Base-by-base conservation (phyloP, 1,140 invertebrate species). In the Drosophila arizonae region DNA sequence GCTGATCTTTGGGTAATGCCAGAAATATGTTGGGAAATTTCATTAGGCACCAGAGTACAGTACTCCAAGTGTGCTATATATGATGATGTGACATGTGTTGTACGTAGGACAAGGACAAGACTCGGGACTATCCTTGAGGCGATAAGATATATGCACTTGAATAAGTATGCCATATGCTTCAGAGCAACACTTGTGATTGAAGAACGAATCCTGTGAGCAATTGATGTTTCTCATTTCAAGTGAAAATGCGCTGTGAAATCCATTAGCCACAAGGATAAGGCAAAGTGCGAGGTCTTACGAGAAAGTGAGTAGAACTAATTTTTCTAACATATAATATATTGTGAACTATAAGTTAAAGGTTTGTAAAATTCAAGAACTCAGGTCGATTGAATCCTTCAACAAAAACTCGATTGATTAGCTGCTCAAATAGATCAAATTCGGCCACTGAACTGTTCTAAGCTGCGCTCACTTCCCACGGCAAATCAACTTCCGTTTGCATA, bases 11-110 rank as follows among this genome's bases (percentile, higher is more conserved):
- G 30, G 67, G 67, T 41, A 75, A 64, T 64, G 60, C 72, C 62
- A 28, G 57, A 43, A 66, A 56, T 66, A 45, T 66, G 66, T 55
- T 71, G 74, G 66, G 72, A 13, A 77, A 75, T 71, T 77, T 52
- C 66, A 66, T 75, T 66, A 51, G 56, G 0, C 46, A 13, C 5
- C 24, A 52, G 48, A 30, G 57, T 72, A 72, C 58, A 71, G 69
- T 72, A 61, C 58, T 21, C 54, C 43, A 24, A 56, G 17, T 43
- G 17, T 8, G 30, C 13, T 30, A 33, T 5, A n/a, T 50, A 30
- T 30, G 28, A 30, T 30, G 36, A 11, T 28, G 54, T 6, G 52
- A 62, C 75, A 77, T 77, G 72, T 77, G 76, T 65, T 77, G 72
- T 17, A 52, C 64, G 55, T 36, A 13, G 66, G 33, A 2, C 21